Evolutionary conservation across 2,888 invertebrate genomes (phyloP).

Genomic region (Dorcus parallelipipedus): DNA sequence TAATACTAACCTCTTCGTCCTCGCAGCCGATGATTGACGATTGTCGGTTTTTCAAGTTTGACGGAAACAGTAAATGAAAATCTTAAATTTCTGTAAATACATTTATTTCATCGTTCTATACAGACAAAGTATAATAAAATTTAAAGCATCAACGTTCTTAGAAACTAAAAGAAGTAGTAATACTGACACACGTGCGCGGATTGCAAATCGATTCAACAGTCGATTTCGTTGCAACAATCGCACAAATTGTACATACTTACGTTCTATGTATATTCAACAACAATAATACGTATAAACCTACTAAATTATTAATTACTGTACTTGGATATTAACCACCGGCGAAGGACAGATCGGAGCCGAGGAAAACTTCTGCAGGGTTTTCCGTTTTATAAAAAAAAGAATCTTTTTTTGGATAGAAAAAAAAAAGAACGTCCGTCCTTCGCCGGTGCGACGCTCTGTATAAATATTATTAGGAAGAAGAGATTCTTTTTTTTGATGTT

Average conservation of each 20-base stretch:
- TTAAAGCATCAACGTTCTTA: conserved; percentile 1
- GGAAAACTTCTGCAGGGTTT: too few relatives aligned
- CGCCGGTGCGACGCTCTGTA: not conserved
- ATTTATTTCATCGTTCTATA: conserved; percentile 8
- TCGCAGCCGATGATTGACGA: too few relatives aligned
- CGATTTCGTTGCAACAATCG: too few relatives aligned
- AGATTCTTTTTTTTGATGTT: conserved; percentile 3
- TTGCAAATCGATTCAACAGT: too few relatives aligned
- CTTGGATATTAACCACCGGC: too few relatives aligned
- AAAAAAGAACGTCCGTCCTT: not conserved
- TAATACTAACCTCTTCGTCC: too few relatives aligned
- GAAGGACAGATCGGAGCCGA: not conserved
- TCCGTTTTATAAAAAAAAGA: not conserved
- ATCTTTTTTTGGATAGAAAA: not conserved
- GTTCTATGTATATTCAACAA: too few relatives aligned
- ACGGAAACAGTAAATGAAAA: not conserved
- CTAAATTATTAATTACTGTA: too few relatives aligned
- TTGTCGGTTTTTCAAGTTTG: too few relatives aligned
- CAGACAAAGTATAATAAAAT: conserved; percentile 7
- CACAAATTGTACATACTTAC: too few relatives aligned
- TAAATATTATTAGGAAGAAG: not conserved
- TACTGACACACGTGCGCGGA: too few relatives aligned
- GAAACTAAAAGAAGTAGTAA: not conserved
- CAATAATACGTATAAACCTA: too few relatives aligned
- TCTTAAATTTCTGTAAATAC: conserved; percentile 2